These are phyloP conservation scores for Chloroceryle aenea DNA, from an alignment of 2,113 vertebrate genomes.

Conservation along the genomic window DNA sequence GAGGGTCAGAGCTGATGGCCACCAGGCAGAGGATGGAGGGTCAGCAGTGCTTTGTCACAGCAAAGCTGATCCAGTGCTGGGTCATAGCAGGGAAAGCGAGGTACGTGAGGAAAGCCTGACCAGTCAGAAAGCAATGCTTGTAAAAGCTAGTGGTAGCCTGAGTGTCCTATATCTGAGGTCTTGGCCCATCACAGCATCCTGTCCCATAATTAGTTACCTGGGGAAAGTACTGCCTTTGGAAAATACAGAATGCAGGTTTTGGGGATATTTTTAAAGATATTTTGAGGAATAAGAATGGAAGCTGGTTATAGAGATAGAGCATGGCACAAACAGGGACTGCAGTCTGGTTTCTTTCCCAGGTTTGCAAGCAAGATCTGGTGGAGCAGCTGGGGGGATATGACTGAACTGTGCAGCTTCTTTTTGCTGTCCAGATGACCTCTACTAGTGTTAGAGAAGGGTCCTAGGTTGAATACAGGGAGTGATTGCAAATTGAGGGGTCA, in stretches of 20 bases:
- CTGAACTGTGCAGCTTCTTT: not conserved
- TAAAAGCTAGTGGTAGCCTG: not conserved
- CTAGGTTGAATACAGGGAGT: not conserved
- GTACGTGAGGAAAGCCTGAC: not conserved
- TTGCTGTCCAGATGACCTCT: not conserved
- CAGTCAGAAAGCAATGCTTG: not conserved
- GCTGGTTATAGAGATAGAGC: not conserved
- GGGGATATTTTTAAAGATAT: not conserved
- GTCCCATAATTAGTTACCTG: not conserved
- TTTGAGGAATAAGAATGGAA: not conserved
- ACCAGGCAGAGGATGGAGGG: fast-evolving
- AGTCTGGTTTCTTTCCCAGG: not conserved
- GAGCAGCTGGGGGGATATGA: not conserved
- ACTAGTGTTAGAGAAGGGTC: not conserved
- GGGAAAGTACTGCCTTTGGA: not conserved
- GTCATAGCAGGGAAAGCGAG: not conserved
- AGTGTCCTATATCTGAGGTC: not conserved
- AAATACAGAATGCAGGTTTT: not conserved
- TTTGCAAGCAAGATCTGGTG: not conserved
- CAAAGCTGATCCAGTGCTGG: not conserved
- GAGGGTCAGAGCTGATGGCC: not conserved
- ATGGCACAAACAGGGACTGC: not conserved
- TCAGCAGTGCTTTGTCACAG: fast-evolving
- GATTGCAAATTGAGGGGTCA: not conserved
- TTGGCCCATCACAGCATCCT: not conserved